Percentiles rank a stretch among this genome's conserved stretches.
Evolutionary conservation across 2,888 invertebrate genomes (phyloP).

Genomic region (Leucophora obtusa): DNA sequence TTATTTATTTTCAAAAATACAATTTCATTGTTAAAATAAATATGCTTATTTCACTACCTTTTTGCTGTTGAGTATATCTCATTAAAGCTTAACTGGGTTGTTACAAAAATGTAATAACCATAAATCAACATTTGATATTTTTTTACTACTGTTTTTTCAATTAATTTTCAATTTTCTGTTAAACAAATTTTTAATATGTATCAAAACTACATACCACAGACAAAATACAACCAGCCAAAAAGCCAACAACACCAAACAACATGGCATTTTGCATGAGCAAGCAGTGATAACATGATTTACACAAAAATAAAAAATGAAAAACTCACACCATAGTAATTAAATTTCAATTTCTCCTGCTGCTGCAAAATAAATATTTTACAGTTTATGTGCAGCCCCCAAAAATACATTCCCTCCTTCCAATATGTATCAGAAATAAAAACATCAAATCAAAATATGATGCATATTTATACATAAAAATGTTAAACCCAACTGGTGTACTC

Average conservation of each 20-base stretch:
- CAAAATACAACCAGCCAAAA: slow-evolving; percentile 10
- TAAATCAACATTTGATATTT: slow-evolving; percentile 46
- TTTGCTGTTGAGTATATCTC: too few relatives aligned
- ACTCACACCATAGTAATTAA: slow-evolving; percentile 49
- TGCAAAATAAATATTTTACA: neutral
- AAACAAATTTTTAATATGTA: slow-evolving; percentile 24
- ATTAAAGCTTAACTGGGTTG: too few relatives aligned
- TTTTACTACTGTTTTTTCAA: slow-evolving; percentile 41
- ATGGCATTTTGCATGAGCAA: slow-evolving; percentile 23
- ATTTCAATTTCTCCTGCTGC: slow-evolving; percentile 51
- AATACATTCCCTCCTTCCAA: neutral
- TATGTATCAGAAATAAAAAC: slow-evolving; percentile 13
- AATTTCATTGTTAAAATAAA: too few relatives aligned
- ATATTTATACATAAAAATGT: slow-evolving; percentile 11
- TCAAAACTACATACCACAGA: slow-evolving; percentile 33
- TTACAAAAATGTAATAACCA: slow-evolving; percentile 3
- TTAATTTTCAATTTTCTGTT: slow-evolving; percentile 54
- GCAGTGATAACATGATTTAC: slow-evolving; percentile 10
- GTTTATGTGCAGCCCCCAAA: neutral
- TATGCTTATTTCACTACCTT: too few relatives aligned
- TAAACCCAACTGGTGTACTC: neutral
- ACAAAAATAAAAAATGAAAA: neutral
- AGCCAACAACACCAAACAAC: slow-evolving; percentile 30
- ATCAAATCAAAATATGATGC: slow-evolving; percentile 16
- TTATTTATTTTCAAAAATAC: too few relatives aligned